These are phyloP conservation scores for Synanthedon tipuliformis DNA, from an alignment of 2,888 invertebrate genomes.

Conservation along the genomic window DNA sequence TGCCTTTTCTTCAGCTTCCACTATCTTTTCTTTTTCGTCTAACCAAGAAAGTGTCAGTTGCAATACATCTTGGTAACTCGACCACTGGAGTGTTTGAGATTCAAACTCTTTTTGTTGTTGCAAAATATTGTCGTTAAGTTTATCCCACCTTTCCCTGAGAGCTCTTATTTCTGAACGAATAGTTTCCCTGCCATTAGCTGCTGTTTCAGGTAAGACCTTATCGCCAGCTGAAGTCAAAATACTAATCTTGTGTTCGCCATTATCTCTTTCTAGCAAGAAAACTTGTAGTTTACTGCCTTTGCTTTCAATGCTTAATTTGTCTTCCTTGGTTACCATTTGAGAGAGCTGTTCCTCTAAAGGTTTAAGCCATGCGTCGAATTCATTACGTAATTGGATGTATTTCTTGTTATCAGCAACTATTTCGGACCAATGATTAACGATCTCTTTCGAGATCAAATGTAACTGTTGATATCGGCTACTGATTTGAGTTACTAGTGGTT, in stretches of 20 bases:
- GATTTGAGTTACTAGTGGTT: slow-evolving; percentile 89
- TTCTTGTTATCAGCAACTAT: slow-evolving; percentile 85
- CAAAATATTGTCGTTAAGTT: slow-evolving; percentile 83
- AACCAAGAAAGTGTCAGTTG: slow-evolving; percentile 88
- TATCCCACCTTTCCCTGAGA: slow-evolving; percentile 89
- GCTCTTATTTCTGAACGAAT: slow-evolving; percentile 87
- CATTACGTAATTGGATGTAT: slow-evolving; percentile 80
- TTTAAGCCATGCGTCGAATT: slow-evolving; percentile 81
- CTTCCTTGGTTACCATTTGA: slow-evolving; percentile 74
- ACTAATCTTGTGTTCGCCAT: slow-evolving; percentile 83
- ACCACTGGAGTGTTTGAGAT: slow-evolving; percentile 84
- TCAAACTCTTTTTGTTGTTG: slow-evolving; percentile 88
- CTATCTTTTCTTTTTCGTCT: slow-evolving; percentile 83
- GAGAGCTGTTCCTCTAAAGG: slow-evolving; percentile 77
- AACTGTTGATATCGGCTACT: slow-evolving; percentile 87
- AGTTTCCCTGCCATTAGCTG: slow-evolving; percentile 89
- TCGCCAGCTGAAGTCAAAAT: slow-evolving; percentile 84
- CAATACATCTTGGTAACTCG: slow-evolving; percentile 86
- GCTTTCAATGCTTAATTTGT: slow-evolving; percentile 74
- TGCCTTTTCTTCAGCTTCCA: slow-evolving; percentile 77
- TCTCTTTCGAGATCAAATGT: slow-evolving; percentile 85
- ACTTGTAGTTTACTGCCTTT: slow-evolving; percentile 78
- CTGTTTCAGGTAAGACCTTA: slow-evolving; percentile 91
- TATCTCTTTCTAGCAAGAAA: slow-evolving; percentile 82
- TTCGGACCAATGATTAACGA: slow-evolving; percentile 85